Evolutionary conservation across 2,113 vertebrate species (phyloP), one percentile per base, ranked within the genome.

Genomic region (Ciconia boyciana): DNA sequence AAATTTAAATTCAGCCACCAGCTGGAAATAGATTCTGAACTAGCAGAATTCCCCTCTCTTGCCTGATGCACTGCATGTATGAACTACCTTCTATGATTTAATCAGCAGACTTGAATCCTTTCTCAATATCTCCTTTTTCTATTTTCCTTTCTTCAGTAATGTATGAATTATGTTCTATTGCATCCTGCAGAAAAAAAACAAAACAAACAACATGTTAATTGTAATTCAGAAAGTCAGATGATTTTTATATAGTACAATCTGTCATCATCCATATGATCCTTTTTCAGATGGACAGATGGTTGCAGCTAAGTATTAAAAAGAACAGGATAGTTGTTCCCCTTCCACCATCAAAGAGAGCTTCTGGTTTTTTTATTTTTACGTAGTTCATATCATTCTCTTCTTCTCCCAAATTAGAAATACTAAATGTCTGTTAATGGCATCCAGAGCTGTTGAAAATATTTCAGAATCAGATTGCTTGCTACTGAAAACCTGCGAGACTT

Each of bases 61-160:
- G 57, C 46, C 51, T 41, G 61, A 85, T 51, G 28, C 65, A 29
- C 34, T 21, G 7, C 29, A 46, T 16, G 13, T 32, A 77, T 64
- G 15, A n/a, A 49, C 60, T 96, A 98, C 98, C 98, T 97, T 98
- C 94, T 81, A 97, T 57, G 48, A 97, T 94, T 68, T 97, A 93
- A 60, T 98, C 97, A 82, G 96, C 97, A 16, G 85, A 44, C 80
- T 96, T 83, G 91, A 98, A 98, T 70, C 94, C 97, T 72, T 89
- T 36, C 26, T 97, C 94, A 61, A 81, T 87, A 90, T 97, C 74
- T 93, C 97, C 97, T 91, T 96, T 94, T 80, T 97, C 94, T 32
- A 98, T 85, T 97, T 97, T 97, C 82, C 83, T 98, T 85, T 96
- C 94, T 78, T 31, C 20, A 83, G 57, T 43, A 62, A 98, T 81